Base-by-base conservation (phyloP, 2,888 invertebrate species). In the Rotaria socialis region DNA sequence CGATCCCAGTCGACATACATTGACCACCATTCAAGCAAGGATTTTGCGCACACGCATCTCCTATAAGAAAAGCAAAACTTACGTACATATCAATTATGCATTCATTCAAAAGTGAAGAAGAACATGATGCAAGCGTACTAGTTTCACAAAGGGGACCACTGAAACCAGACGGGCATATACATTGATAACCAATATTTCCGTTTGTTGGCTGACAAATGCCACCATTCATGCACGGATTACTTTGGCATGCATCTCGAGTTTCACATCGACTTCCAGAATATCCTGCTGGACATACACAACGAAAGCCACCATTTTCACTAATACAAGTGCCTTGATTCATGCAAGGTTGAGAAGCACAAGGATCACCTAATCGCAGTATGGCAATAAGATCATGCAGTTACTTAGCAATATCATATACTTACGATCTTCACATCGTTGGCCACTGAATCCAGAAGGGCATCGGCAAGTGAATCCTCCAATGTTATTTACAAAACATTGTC, bases 191-290 rank as follows among this genome's bases (percentile, higher is more conserved):
- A 16, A 2, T 16, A 85, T 50, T 24, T 10, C 47, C 87, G 35
- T 74, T 67, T 43, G 43, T 75, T 7, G 41, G 80, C 22, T 87
- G 27, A 84, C 88, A 89, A 27, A 85, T 86, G 10, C 88, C 88
- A 14, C 84, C 84, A 74, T 88, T 87, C 22, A 87, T n/a, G 74
- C 88, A 89, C 27, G 88, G 88, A 47, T 74, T 87, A 14, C 87
- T 86, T 16, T 87, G 85, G 85, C 89, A 89, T 14, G 88, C 87
- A 75, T 85, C 14, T 84, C 52, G 80, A 16, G 75, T 84, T 84
- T 87, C 87, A 85, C 88, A 88, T 55, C 41, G 60, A 35, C 50
- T 85, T 22, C 88, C 87, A 41, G 85, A 74, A 85, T 85, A 87
- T 24, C 87, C 87, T 3, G 87, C 85, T 52, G 86, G 85, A 58